phyloP scores from a whole-genome alignment of 1,140 invertebrate species.

The Acromyrmex charruanus region DNA sequence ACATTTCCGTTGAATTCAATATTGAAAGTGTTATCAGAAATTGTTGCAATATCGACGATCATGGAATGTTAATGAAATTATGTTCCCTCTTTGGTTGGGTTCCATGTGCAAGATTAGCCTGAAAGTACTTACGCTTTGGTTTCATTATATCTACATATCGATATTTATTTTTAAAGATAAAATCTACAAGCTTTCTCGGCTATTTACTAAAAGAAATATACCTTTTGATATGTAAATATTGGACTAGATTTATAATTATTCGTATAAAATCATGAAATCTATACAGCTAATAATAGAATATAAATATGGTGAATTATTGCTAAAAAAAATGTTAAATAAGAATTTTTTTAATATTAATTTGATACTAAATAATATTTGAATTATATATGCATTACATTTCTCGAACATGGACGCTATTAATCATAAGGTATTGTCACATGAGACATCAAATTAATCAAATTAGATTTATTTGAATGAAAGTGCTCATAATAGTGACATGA shows the following conservation, averaged over 20 bases:
- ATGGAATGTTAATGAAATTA: slow-evolving; percentile 34
- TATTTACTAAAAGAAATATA: neutral
- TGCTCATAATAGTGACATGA: neutral
- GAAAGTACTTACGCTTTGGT: neutral
- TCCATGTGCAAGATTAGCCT: neutral
- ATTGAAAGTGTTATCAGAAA: slow-evolving; percentile 20
- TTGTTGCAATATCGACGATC: slow-evolving; percentile 1
- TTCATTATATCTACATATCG: neutral
- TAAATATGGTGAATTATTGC: neutral
- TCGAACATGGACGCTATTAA: neutral
- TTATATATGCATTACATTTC: neutral
- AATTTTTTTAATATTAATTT: neutral
- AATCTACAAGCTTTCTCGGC: neutral
- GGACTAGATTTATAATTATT: neutral
- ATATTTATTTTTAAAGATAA: neutral
- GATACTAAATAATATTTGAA: neutral
- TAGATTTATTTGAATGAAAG: neutral
- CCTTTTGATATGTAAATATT: neutral
- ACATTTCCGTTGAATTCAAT: neutral
- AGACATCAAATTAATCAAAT: slow-evolving; percentile 3
- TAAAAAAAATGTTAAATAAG: neutral
- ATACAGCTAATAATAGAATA: too few species aligned
- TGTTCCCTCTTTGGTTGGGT: neutral
- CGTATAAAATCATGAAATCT: neutral
- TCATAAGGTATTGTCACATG: neutral